phyloP scores from a whole-genome alignment of 2,113 vertebrate species.

The Loxodonta africana region DNA sequence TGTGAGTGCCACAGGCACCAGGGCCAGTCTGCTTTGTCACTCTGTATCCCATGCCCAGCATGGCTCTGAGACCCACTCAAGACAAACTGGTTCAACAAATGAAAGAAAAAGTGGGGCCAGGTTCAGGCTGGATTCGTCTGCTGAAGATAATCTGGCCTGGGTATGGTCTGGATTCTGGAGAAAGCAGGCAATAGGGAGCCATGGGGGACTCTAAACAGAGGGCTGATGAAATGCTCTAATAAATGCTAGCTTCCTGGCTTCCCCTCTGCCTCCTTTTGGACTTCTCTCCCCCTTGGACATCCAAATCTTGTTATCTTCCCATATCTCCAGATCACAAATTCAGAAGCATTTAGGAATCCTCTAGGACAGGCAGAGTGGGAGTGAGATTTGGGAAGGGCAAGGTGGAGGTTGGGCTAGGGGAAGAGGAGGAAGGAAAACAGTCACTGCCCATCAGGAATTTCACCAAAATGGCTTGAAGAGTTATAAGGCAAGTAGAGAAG shows the following conservation, averaged over 20 bases:
- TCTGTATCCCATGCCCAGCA: background rate
- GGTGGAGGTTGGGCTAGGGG: background rate
- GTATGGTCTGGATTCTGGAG: background rate
- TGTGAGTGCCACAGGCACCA: accelerated
- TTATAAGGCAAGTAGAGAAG: background rate
- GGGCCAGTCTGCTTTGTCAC: background rate
- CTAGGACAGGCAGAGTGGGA: background rate
- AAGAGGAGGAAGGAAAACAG: background rate
- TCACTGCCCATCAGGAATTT: background rate
- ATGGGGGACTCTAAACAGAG: background rate
- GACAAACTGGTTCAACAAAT: background rate
- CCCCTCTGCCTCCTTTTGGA: background rate
- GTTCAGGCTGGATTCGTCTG: background rate
- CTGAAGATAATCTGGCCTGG: background rate
- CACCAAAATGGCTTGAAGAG: background rate
- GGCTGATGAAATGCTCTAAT: accelerated
- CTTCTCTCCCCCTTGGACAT: background rate
- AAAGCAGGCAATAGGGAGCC: background rate
- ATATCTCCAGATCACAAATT: background rate
- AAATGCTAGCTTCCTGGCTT: accelerated
- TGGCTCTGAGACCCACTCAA: background rate
- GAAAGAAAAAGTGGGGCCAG: background rate
- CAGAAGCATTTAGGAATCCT: background rate
- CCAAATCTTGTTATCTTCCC: too few species aligned
- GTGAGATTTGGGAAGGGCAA: background rate